Base-by-base conservation (phyloP, 2,113 vertebrate genomes). In the Oryzias javanicus region DNA sequence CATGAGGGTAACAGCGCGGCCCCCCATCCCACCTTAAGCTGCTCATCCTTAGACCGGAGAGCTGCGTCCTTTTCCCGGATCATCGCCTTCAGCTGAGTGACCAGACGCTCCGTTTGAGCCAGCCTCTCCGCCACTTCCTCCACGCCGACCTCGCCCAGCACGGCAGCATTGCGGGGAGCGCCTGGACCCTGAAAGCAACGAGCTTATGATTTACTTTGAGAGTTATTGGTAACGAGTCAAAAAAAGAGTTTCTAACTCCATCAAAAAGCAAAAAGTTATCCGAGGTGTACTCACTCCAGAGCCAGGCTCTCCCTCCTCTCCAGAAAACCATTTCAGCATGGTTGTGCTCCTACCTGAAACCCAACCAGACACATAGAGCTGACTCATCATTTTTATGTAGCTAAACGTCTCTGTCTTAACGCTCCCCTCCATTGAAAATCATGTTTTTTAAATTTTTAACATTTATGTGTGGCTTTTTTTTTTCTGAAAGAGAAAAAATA, bases 281-380 rank as follows among this genome's bases (percentile, higher is more conserved):
- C n/a, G 16, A 44, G 5, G 27, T n/a, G 42, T 68, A 94, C 93
- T 94, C 83, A 95, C 93, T 54, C n/a, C 75, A 51, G 83, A 70
- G 67, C 88, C 84, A 18, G 90, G 72, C 74, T 82, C 83, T 54
- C 91, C 90, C 77, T 90, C 92, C 18, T 93, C 92, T 53, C 82
- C 85, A 4, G 89, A 90, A 60, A 91, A 84, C 93, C 94, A 94
- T 81, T 92, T 94, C 90, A 94, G 90, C 94, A 95, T 95, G 89
- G 70, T 84, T 85, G 64, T 69, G 8, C 48, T 55, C 5, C 56
- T 5, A 60, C 69, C 81, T 84, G 3, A n/a, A 60, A 57, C 12
- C 66, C 14, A 77, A 10, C 72, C 12, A 65, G 14, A 49, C 19
- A 45, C 44, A 45, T 27, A 27, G 35, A 35, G 2, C 8, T 12